Percentiles rank a stretch among this genome's conserved stretches.
phyloP scores from a whole-genome alignment of 2,888 invertebrate genomes.

The Byasa hedistus region DNA sequence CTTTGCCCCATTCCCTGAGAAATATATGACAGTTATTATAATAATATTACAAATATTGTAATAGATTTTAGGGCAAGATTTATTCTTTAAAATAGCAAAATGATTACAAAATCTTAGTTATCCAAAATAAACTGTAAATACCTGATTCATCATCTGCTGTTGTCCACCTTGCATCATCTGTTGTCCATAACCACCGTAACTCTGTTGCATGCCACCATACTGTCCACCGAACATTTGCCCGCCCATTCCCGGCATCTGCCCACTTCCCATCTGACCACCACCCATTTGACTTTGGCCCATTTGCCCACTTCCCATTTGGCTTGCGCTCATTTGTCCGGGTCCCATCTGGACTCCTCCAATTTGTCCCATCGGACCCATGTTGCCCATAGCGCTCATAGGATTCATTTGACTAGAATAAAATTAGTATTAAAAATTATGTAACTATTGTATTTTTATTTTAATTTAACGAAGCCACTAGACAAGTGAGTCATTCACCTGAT shows the following conservation, averaged over 20 bases:
- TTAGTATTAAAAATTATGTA: slow-evolving; percentile 12
- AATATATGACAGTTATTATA: neutral
- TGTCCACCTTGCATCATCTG: slow-evolving; percentile 78
- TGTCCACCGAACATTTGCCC: slow-evolving; percentile 81
- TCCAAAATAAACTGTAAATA: slow-evolving; percentile 32
- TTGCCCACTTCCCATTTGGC: slow-evolving; percentile 62
- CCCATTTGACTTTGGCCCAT: slow-evolving; percentile 71
- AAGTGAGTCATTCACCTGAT: too few relatives aligned
- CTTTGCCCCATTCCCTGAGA: slow-evolving; percentile 70
- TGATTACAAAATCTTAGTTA: neutral
- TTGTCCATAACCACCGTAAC: slow-evolving; percentile 68
- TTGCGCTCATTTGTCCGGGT: slow-evolving; percentile 61
- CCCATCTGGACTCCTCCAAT: slow-evolving; percentile 63
- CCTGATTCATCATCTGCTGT: slow-evolving; percentile 78
- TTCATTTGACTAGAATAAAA: slow-evolving; percentile 68
- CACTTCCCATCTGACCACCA: slow-evolving; percentile 64
- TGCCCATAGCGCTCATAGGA: slow-evolving; percentile 68
- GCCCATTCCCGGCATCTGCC: slow-evolving; percentile 73
- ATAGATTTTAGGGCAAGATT: neutral
- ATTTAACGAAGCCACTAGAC: neutral
- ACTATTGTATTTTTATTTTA: neutral
- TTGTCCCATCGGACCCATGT: slow-evolving; percentile 69
- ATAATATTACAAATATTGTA: neutral
- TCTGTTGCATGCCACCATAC: slow-evolving; percentile 82
- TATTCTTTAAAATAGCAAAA: neutral